phyloP scores from a whole-genome alignment of 2,113 vertebrate genomes.

The Nothoprocta pentlandii region DNA sequence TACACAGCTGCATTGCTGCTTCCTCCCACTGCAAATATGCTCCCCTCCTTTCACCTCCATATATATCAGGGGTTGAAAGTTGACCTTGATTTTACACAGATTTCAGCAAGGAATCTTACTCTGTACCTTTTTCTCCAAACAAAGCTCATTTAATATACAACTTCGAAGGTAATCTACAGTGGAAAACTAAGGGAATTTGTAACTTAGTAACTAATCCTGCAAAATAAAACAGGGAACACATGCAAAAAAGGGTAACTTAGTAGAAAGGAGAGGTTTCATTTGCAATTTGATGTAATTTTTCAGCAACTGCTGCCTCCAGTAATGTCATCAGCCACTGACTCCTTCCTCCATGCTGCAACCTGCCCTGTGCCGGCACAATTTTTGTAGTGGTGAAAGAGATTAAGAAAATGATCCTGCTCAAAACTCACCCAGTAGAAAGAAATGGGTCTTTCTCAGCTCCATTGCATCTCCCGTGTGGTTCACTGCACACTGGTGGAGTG shows the following conservation, averaged over 20 bases:
- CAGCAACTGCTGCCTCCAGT: neutral
- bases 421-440: neutral
- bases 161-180: neutral
- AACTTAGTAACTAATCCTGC: neutral
- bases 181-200: neutral
- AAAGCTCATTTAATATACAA: neutral
- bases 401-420: neutral
- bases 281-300: neutral
- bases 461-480: neutral
- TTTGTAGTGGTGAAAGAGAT: neutral
- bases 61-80: neutral
- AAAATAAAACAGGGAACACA: neutral
- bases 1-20: constrained; percentile 11
- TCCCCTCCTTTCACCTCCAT: neutral
- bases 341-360: neutral
- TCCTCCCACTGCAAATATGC: neutral
- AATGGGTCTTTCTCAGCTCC: constrained; percentile 20
- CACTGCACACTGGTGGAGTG: neutral
- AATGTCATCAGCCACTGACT: neutral
- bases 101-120: neutral
- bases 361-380: neutral
- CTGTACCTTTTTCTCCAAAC: neutral
- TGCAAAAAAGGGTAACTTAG: neutral
- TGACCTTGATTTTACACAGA: neutral
- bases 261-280: neutral